Evolutionary conservation across 2,113 vertebrate genomes (phyloP).

Genomic region (Rhombomys opimus): DNA sequence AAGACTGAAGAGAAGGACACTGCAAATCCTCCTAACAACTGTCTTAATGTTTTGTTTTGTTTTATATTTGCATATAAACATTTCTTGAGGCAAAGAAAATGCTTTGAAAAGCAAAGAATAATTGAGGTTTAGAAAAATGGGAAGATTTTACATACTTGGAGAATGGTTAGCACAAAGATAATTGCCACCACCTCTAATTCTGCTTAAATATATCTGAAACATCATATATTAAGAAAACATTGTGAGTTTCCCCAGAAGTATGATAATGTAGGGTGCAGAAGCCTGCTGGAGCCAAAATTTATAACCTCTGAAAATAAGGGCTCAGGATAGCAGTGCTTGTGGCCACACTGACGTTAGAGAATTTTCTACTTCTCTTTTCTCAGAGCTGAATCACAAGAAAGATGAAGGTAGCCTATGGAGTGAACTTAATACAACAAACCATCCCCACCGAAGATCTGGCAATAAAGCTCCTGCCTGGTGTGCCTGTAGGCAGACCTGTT

Average conservation of each 20-base stretch:
- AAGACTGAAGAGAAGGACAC: slow-evolving; percentile 7
- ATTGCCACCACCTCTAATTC: slow-evolving; percentile 6
- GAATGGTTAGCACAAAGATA: slow-evolving; percentile 17
- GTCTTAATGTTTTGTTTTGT: neutral
- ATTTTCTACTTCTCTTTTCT: slow-evolving; percentile 26
- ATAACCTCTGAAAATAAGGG: slow-evolving; percentile 35
- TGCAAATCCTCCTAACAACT: neutral
- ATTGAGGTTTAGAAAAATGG: slow-evolving; percentile 28
- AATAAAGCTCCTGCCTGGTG: neutral
- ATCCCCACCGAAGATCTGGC: slow-evolving; percentile 36
- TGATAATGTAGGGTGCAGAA: slow-evolving; percentile 39
- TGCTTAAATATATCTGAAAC: slow-evolving; percentile 16
- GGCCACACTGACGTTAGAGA: neutral
- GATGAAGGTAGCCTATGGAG: slow-evolving; percentile 37
- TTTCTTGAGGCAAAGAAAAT: slow-evolving; percentile 31
- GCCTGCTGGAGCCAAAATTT: slow-evolving; percentile 32
- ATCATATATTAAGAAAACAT: slow-evolving; percentile 21
- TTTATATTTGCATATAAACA: slow-evolving; percentile 21
- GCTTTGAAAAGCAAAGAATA: slow-evolving; percentile 18
- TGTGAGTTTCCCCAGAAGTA: slow-evolving; percentile 28
- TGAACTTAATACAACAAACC: slow-evolving; percentile 33
- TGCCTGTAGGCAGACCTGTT: slow-evolving; percentile 45
- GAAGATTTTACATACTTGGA: slow-evolving; percentile 20
- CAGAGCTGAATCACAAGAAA: slow-evolving; percentile 19
- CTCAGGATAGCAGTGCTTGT: neutral